These are phyloP conservation scores for Tenualosa ilisha DNA, from an alignment of 2,797 vertebrate species.

Conservation along the genomic window DNA sequence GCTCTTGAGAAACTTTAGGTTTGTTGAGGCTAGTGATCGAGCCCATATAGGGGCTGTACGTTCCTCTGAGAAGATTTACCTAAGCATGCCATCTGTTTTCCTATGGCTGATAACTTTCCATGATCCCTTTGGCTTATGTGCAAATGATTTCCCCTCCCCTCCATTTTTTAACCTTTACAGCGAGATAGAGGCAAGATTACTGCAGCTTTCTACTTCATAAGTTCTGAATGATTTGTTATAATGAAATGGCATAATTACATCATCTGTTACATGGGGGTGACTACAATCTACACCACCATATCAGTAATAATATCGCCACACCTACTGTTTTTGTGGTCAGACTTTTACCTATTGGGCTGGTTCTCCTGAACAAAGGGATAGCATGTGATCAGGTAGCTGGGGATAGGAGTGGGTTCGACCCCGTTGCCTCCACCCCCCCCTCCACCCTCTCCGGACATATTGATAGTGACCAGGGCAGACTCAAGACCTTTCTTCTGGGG, in stretches of 20 bases:
- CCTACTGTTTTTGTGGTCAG: not conserved
- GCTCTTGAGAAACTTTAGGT: not conserved
- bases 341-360: constrained; percentile 89
- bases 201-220: not conserved
- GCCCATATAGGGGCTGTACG: not conserved
- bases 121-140: not conserved
- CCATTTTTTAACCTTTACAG: not conserved
- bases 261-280: not conserved
- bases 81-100: not conserved
- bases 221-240: too few relatives aligned
- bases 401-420: constrained; percentile 90
- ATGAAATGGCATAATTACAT: not conserved
- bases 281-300: too few relatives aligned
- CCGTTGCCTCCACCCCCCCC: constrained; percentile 76
- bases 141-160: not conserved
- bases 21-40: not conserved
- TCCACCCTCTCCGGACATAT: constrained; percentile 81
- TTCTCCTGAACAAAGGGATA: constrained; percentile 99
- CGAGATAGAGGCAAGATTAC: not conserved
- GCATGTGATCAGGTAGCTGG: constrained; percentile 98
- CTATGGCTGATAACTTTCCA: not conserved
- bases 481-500: constrained; percentile 95
- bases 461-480: constrained; percentile 87
- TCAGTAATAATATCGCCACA: too few relatives aligned
- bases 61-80: not conserved